These are phyloP conservation scores for Leptopilina boulardi DNA, from an alignment of 1,140 invertebrate species.

Conservation along the genomic window DNA sequence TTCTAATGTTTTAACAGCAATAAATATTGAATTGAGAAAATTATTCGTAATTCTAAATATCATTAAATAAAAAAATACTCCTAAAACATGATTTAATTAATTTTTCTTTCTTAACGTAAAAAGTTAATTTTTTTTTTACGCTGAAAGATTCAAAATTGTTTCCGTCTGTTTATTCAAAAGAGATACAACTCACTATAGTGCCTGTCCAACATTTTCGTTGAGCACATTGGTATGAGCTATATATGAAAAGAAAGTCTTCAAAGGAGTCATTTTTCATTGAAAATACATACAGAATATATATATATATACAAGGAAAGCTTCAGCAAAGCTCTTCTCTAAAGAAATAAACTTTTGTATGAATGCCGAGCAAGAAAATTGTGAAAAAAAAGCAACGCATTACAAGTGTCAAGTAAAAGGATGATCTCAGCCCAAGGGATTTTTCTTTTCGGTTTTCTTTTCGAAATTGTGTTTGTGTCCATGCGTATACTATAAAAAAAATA, in stretches of 20 bases:
- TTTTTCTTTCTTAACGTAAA: too few relatives aligned
- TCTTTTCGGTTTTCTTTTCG: too few relatives aligned
- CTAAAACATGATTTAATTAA: too few relatives aligned
- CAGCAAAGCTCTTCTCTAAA: neutral
- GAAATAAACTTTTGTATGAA: conserved; percentile 1
- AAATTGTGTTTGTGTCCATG: neutral
- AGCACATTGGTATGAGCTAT: neutral
- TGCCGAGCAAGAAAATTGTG: neutral
- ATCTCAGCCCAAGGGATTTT: neutral
- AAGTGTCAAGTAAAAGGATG: conserved; percentile 12
- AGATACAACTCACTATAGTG: conserved; percentile 2
- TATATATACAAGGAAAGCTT: neutral
- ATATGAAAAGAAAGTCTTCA: neutral
- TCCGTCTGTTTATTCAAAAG: neutral
- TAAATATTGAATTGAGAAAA: too few relatives aligned
- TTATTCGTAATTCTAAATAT: too few relatives aligned
- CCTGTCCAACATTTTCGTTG: neutral
- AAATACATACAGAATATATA: neutral
- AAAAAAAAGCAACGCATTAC: neutral
- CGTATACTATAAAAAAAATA: neutral
- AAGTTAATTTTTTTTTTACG: too few relatives aligned
- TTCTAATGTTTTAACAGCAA: too few relatives aligned
- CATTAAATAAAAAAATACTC: too few relatives aligned
- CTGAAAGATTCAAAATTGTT: neutral
- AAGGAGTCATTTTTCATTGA: conserved; percentile 17